Evolutionary conservation across 2,888 invertebrate species (phyloP), one percentile per base, ranked within the genome.

Genomic region (Willowsia nigromaculata): DNA sequence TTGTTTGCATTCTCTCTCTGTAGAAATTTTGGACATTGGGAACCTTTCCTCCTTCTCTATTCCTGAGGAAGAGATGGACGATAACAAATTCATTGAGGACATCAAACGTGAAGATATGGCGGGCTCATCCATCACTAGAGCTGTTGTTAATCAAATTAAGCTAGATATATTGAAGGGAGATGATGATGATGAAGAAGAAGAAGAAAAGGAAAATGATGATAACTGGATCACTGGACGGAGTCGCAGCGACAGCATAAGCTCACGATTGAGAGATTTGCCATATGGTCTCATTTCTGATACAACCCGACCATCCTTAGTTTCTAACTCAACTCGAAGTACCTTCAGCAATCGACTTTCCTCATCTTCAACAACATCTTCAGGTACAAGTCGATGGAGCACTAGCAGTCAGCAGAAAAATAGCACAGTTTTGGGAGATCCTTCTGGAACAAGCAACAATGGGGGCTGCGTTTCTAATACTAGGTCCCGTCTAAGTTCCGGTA

Each of bases 41-140:
- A 89, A 90, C 25, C 68, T 90, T 1, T 90, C 90, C 0, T 84
- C 89, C 1, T 90, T 90, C 30, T 90, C 90, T 0, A 78, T 90
- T 71, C 89, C 90, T 1, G 90, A 90, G 27, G 76, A 62, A 0
- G 90, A 90, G 1, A 25, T 82, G 15, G 71, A 78, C 18, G 82
- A 40, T 7, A 62, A 62, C 25, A 82, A 86, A 27, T 78, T 71
- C 59, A 47, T 87, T 5, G 76, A 87, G 22, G 59, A 81, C 15
- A 56, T 87, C 13, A 59, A 40, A 11, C 22, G n/a, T 7, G 59
- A 78, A 80, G 40, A 86, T 13, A 82, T 40, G 59, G 47, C 71
- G 1, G 59, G 65, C 18, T 18, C 87, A 3, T 11, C 85, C 13
- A 30, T 27, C 7, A 59, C 71, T 13, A 6, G 78, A 11, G 59